Evolutionary conservation across 92 coral and sea anemone genomes (phyloP).

Genomic region (Palythoa heliodiscus): DNA sequence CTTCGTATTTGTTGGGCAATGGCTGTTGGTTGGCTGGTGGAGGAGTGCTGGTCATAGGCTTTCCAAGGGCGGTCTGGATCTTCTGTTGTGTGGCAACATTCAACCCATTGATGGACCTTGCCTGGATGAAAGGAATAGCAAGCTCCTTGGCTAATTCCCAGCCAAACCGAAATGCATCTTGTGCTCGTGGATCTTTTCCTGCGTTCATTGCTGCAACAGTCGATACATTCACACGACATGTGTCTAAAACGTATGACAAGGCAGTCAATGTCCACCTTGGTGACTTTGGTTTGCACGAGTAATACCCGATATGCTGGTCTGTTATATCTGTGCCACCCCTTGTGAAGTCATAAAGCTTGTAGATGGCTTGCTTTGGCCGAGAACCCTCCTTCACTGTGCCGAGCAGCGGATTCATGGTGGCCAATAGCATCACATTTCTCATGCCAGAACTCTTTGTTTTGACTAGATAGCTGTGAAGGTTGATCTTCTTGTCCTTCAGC

Average conservation of each 20-base stretch:
- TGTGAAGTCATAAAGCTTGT: background rate
- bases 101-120: background rate
- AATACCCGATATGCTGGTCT: background rate
- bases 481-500: slow-evolving; percentile 24
- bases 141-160: background rate
- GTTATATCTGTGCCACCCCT: background rate
- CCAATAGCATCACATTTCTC: background rate
- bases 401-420: slow-evolving; percentile 1
- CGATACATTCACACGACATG: background rate
- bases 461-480: slow-evolving; percentile 9
- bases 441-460: background rate
- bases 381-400: slow-evolving; percentile 9
- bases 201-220: slow-evolving; percentile 5
- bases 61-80: slow-evolving; percentile 5
- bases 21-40: slow-evolving; percentile 4
- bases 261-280: background rate
- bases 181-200: slow-evolving; percentile 13
- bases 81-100: slow-evolving; percentile 4
- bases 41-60: background rate
- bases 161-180: background rate
- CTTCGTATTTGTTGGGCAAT: background rate
- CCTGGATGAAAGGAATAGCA: background rate
- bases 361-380: slow-evolving; percentile 2
- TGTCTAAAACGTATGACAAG: background rate
- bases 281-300: background rate